Evolutionary conservation across 2,888 invertebrate genomes (phyloP).

Genomic region (Harpalus rufipes): DNA sequence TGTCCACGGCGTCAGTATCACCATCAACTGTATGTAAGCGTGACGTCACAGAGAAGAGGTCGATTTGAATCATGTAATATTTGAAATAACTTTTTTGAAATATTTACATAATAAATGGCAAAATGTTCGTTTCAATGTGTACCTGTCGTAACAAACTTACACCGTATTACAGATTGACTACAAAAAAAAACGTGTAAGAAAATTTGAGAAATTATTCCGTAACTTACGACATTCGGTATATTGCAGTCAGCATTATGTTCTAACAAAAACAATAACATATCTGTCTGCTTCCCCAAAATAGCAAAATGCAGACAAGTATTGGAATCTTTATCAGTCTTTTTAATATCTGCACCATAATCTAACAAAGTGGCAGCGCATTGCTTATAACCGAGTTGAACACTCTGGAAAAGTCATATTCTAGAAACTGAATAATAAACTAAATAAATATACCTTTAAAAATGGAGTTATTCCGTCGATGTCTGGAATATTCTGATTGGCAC

Average conservation of each 20-base stretch:
- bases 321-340: slow-evolving; percentile 64
- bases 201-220: neutral
- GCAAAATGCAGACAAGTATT: slow-evolving; percentile 62
- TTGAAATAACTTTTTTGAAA: too few species aligned
- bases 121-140: too few species aligned
- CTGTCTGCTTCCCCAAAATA: slow-evolving; percentile 44
- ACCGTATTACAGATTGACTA: neutral
- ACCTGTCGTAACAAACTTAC: too few species aligned
- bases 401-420: slow-evolving; percentile 50
- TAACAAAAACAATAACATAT: slow-evolving; percentile 57
- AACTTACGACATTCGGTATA: slow-evolving; percentile 61
- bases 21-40: too few species aligned
- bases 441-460: slow-evolving; percentile 48
- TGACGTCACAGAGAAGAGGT: too few species aligned
- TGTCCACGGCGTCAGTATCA: too few species aligned
- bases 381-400: slow-evolving; percentile 62
- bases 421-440: slow-evolving; percentile 6
- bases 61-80: too few species aligned
- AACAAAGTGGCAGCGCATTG: slow-evolving; percentile 61
- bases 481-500: slow-evolving; percentile 65
- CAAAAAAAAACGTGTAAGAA: neutral
- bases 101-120: too few species aligned
- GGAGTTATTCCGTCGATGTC: slow-evolving; percentile 66
- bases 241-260: slow-evolving; percentile 57
- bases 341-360: slow-evolving; percentile 61